Evolutionary conservation across 1,140 invertebrate genomes (phyloP), one percentile per base, ranked within the genome.

Genomic region (Formica selysi): DNA sequence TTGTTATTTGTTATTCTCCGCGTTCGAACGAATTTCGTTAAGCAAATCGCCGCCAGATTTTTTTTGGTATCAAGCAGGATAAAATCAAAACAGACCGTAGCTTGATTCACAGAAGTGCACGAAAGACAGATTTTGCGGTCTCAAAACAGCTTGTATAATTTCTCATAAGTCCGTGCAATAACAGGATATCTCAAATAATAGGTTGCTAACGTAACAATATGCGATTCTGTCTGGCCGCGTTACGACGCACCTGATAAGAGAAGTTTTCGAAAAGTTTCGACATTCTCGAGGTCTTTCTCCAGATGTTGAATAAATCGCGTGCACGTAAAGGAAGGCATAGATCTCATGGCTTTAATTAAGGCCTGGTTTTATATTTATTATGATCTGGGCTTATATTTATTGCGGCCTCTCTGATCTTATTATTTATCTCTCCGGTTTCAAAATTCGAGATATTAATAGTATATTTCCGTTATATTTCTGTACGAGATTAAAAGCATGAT

Each of bases 161-260:
- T 38, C 51, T 32, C 16, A 16, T 22, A 51, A 65, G 11, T 81
- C 19, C 22, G 29, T 11, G 2, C 80, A 88, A 88, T 84, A 87
- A 83, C 86, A 88, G 86, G 79, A 88, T 88, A 87, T 73, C 5
- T 51, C 4, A 59, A 87, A 85, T 85, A 87, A 61, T 54, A 36
- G 67, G 51, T 70, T 88, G n/a, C 48, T 32, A 38, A 48, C 62
- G 68, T 16, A 22, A 70, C 59, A 64, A 87, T 71, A n/a, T 59
- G 74, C 36, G 26, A 78, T 19, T 62, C 41, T 57, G 26, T 38
- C 51, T 22, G 26, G 76, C n/a, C 41, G 26, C 29, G 19, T 59
- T 57, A 51, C 26, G 13, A 78, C 3, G 16, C 29, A 11, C 41
- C 32, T 44, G 29, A 38, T 48, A 48, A 54, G 22, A 29, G 4